Percentiles rank a stretch among this genome's conserved stretches.
These are phyloP conservation scores for Pollenia angustigena DNA, from an alignment of 2,888 invertebrate genomes.

Conservation along the genomic window DNA sequence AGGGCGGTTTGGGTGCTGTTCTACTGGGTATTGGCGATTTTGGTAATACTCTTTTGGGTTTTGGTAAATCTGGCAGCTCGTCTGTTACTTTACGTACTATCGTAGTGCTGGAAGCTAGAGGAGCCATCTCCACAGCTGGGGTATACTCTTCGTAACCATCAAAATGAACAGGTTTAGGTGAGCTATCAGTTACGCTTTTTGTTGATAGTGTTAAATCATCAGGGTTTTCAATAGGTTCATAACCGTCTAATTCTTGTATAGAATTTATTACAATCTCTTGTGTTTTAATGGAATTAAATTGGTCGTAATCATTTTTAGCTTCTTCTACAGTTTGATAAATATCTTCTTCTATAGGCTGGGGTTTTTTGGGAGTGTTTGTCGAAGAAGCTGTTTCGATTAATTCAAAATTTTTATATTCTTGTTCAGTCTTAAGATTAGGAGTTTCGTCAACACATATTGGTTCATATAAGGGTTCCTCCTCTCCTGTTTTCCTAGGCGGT, in stretches of 20 bases:
- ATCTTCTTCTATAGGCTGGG: slow-evolving; percentile 75
- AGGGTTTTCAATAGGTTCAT: slow-evolving; percentile 52
- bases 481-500: background rate
- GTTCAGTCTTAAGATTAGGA: slow-evolving; percentile 78
- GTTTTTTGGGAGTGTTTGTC: background rate
- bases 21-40: slow-evolving; percentile 76
- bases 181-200: background rate
- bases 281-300: background rate
- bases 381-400: slow-evolving; percentile 19
- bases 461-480: slow-evolving; percentile 77
- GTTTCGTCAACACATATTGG: slow-evolving; percentile 75
- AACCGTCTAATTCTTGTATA: slow-evolving; percentile 51
- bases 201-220: background rate
- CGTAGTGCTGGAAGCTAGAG: slow-evolving; percentile 68
- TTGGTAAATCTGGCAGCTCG: slow-evolving; percentile 79
- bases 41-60: slow-evolving; percentile 81
- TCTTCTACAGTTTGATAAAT: slow-evolving; percentile 83
- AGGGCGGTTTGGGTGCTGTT: slow-evolving; percentile 76
- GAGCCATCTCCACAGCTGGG: slow-evolving; percentile 72
- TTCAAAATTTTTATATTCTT: background rate
- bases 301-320: slow-evolving; percentile 66
- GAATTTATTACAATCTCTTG: background rate
- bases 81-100: slow-evolving; percentile 80
- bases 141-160: slow-evolving; percentile 83
- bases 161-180: slow-evolving; percentile 59